Base-by-base conservation (phyloP, 2,888 invertebrate genomes). In the Gasteruption jaculator region DNA sequence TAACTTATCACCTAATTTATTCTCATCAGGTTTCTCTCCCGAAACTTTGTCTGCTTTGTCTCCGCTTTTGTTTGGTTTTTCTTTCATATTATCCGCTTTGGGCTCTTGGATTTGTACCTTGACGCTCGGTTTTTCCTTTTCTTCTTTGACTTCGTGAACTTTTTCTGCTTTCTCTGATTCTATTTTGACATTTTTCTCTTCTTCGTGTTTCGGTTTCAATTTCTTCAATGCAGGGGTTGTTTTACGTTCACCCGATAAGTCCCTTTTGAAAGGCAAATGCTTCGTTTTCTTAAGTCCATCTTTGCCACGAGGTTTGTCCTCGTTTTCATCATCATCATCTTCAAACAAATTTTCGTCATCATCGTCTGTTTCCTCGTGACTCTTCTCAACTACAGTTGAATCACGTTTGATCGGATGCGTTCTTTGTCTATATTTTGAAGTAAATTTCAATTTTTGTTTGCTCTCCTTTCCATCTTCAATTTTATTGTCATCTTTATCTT, bases 361-460 rank as follows among this genome's bases (percentile, higher is more conserved):
- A 32, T 34, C 27, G 3, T 42, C 25, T 12, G 33, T 10, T 15
- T 22, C 16, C 15, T 46, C 37, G 6, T 35, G 30, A 4, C 15
- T 24, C n/a, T 44, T 29, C 19, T 46, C 32, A 10, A 16, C 19
- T 11, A 29, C 27, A 22, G 11, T 15, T 25, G 22, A 3, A 11
- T 38, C 43, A 27, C 19, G 21, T 29, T 41, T 29, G 10, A 37
- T 41, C 25, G 19, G 30, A 31, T 14, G 47, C 53, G 45, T 36
- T 14, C 52, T 55, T n/a, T 52, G 52, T 47, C 53, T 12, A 50
- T 44, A 37, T 58, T 62, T 45, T 52, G 58, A 44, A 43, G 51
- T 21, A 50, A 45, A 37, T 59, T 57, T 36, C 10, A 14, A 22
- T 15, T 14, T 46, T 54, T 39, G 41, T 33, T 49, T 48, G 20